A percentile compares a stretch with the other conserved stretches of the same genome.
These are phyloP conservation scores for Drosophila diplacantha DNA, from an alignment of 2,888 invertebrate species.

Conservation along the genomic window DNA sequence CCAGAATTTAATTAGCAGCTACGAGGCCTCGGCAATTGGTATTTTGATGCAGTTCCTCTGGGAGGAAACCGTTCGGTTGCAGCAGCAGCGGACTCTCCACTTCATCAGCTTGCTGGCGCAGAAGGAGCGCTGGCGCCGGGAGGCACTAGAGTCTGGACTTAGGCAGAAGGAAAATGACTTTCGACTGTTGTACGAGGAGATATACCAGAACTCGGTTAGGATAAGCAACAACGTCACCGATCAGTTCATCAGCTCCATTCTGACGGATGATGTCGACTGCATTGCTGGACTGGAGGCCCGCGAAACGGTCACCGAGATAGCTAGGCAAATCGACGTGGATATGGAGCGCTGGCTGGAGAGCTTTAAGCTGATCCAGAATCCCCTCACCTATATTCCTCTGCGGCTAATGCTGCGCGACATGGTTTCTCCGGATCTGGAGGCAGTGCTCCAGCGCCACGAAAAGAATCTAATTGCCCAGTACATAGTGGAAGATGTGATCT, in stretches of 20 bases:
- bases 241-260: slow-evolving; percentile 82
- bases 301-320: slow-evolving; percentile 79
- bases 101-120: slow-evolving; percentile 88
- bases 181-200: slow-evolving; percentile 86
- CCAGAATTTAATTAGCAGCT: slow-evolving; percentile 80
- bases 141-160: slow-evolving; percentile 88
- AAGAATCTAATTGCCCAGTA: slow-evolving; percentile 50
- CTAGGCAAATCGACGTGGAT: slow-evolving; percentile 80
- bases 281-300: slow-evolving; percentile 80
- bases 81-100: slow-evolving; percentile 89
- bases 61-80: slow-evolving; percentile 86
- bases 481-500: slow-evolving; percentile 76
- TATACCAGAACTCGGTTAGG: slow-evolving; percentile 83
- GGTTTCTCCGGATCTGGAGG: slow-evolving; percentile 56
- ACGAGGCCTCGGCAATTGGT: slow-evolving; percentile 86
- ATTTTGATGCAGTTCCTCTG: slow-evolving; percentile 86
- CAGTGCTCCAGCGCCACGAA: slow-evolving; percentile 48
- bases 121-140: slow-evolving; percentile 85
- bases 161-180: slow-evolving; percentile 86
- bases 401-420: slow-evolving; percentile 55
- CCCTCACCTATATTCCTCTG: slow-evolving; percentile 57
- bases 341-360: slow-evolving; percentile 63
- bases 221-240: slow-evolving; percentile 80
- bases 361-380: slow-evolving; percentile 60
- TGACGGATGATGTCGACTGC: slow-evolving; percentile 82